Conservation (phyloP, 1,140 invertebrate genomes). For the Drosophila biarmipes region DNA sequence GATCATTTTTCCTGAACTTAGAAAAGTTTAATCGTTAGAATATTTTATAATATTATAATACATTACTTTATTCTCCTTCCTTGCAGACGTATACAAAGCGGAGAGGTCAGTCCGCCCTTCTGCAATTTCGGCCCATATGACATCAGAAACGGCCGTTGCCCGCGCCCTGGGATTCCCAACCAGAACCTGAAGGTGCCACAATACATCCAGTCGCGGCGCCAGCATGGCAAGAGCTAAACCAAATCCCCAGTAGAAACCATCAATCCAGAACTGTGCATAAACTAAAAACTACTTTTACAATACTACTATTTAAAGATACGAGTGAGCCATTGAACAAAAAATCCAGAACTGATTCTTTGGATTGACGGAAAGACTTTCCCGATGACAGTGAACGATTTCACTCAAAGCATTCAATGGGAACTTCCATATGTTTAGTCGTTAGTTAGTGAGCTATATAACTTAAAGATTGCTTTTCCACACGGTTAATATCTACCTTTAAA, state of each 20-base stretch:
- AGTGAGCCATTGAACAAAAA: conserved; percentile 6
- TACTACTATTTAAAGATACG: conserved; percentile 18
- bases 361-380: not conserved
- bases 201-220: conserved; percentile 30
- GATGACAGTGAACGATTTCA: conserved; percentile 3
- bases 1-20: too few relatives aligned
- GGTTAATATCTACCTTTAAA: not conserved
- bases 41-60: too few relatives aligned
- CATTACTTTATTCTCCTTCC: not conserved
- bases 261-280: conserved; percentile 67
- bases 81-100: conserved; percentile 62
- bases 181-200: conserved; percentile 31
- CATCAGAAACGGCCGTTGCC: conserved; percentile 66
- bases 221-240: conserved; percentile 53
- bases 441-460: conserved; percentile 23
- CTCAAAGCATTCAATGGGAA: conserved; percentile 6
- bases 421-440: conserved; percentile 27
- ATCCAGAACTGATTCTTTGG: not conserved
- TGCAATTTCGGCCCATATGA: conserved; percentile 71
- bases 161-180: conserved; percentile 33
- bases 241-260: conserved; percentile 23
- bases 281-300: conserved; percentile 43
- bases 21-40: too few relatives aligned
- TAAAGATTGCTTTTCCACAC: conserved; percentile 3
- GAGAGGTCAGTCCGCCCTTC: conserved; percentile 62